phyloP scores from a whole-genome alignment of 2,797 vertebrate species.

The Parotocinclus haroldoi region DNA sequence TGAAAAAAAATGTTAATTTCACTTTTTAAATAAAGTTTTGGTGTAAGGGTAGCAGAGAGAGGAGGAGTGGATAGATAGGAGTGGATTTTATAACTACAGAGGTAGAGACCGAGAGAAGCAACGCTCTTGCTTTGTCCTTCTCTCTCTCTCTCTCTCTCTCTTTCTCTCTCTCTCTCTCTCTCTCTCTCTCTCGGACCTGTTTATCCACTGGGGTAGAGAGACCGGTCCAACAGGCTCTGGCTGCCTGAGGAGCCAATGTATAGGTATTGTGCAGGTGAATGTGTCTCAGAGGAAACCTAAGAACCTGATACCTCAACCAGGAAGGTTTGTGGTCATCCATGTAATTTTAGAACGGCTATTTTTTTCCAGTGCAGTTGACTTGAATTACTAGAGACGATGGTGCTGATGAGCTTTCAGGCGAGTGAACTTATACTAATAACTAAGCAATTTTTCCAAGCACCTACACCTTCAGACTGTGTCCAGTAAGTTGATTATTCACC shows the following conservation, averaged over 20 bases:
- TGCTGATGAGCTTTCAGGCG: no score
- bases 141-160: not conserved
- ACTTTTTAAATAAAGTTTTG: slow-evolving; percentile 13
- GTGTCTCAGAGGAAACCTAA: not conserved
- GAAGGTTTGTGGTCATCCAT: not conserved
- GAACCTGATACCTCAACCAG: not conserved
- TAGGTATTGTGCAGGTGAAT: slow-evolving; percentile 19
- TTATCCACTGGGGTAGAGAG: slow-evolving; percentile 26
- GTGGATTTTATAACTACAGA: slow-evolving; percentile 8
- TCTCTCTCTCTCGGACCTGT: slow-evolving; percentile 1
- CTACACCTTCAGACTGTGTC: no score
- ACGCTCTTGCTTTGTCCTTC: not conserved
- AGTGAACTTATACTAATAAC: no score
- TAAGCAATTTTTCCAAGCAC: no score
- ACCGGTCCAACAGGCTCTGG: slow-evolving; percentile 33
- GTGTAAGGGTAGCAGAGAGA: not conserved
- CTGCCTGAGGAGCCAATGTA: slow-evolving; percentile 5
- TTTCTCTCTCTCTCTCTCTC: not conserved
- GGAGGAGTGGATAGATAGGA: not conserved
- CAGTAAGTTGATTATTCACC: no score
- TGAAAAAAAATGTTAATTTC: not conserved
- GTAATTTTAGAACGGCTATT: not conserved
- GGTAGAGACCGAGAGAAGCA: slow-evolving; percentile 9
- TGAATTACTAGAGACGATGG: no score
- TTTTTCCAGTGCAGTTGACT: no score